phyloP scores from a whole-genome alignment of 1,140 invertebrate genomes.

The Scaptomyza graminum region DNA sequence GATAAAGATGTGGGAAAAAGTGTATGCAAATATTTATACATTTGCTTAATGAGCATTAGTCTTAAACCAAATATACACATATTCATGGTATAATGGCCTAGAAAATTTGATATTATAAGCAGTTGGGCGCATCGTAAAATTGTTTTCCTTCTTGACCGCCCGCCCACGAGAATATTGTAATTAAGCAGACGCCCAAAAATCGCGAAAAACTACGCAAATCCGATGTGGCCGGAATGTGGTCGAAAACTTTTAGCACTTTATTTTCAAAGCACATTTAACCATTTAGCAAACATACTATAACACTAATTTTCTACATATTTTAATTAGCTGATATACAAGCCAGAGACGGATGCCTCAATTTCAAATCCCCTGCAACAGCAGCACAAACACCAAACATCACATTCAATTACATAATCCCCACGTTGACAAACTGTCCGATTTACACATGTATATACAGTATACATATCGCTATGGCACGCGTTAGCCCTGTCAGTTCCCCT shows the following conservation, averaged over 20 bases:
- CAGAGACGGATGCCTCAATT: constrained; percentile 36
- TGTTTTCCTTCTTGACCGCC: constrained; percentile 62
- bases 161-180: constrained; percentile 52
- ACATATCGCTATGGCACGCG: constrained; percentile 56
- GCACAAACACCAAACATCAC: constrained; percentile 20
- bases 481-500: constrained; percentile 67
- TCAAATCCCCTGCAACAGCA: constrained; percentile 3
- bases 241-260: constrained; percentile 66
- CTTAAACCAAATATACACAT: constrained; percentile 30
- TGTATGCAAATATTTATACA: constrained; percentile 17
- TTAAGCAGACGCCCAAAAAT: constrained; percentile 50
- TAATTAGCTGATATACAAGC: constrained; percentile 59
- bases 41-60: constrained; percentile 35
- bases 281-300: constrained; percentile 6
- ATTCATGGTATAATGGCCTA: constrained; percentile 59
- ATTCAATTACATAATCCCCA: constrained; percentile 67
- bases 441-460: constrained; percentile 9
- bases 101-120: constrained; percentile 67
- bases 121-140: constrained; percentile 73
- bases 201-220: constrained; percentile 61
- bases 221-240: constrained; percentile 29
- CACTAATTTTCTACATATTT: constrained; percentile 59
- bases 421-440: constrained; percentile 60
- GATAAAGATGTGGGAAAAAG: constrained; percentile 19
- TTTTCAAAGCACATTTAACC: constrained; percentile 21